Base-by-base conservation (phyloP, 1,140 invertebrate genomes). In the Heliothis subflexa region DNA sequence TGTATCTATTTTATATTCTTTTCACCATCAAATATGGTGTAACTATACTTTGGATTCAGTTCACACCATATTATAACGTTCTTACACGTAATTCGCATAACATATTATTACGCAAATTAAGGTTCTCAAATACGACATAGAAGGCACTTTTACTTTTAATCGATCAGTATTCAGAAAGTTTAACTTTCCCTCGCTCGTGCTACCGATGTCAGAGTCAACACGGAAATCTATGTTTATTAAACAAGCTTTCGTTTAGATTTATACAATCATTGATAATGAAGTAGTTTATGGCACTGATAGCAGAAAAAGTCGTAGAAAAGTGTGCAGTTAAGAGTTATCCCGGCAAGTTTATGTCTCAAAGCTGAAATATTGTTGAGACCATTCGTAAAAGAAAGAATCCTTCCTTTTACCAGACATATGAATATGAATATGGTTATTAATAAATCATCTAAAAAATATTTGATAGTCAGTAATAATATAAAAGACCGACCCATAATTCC, bases 81-180 rank as follows among this genome's bases (percentile, higher is more conserved):
- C 70, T 61, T 57, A 79, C 45, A 45, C 71, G 81, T 83, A 85
- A 88, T 85, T 83, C 80, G 79, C 81, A 83, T 82, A 80, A 81
- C 70, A 81, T 76, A 81, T 78, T 74, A 83, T 87, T 88, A 88
- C 84, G 85, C 78, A 86, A 87, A 87, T 85, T 81, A 80, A 73
- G 76, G 68, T 84, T 85, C 80, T 85, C 84, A 85, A 88, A 87
- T 78, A 82, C 62, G 62, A 81, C 81, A 84, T 87, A 83, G 70
- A 77, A 78, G 66, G 55, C 81, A 91, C 91, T 93, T 89, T 93
- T 91, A 92, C 91, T 93, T 92, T 91, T 90, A 89, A 86, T 88
- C 86, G 83, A 93, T 93, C 86, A 91, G 85, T 89, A 93, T 92
- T 91, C 89, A 88, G 91, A 93, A 90, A 91, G 86, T 89, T 85